A percentile compares a stretch with the other conserved stretches of the same genome.
phyloP scores from a whole-genome alignment of 2,797 vertebrate genomes.

The Lacerta agilis region DNA sequence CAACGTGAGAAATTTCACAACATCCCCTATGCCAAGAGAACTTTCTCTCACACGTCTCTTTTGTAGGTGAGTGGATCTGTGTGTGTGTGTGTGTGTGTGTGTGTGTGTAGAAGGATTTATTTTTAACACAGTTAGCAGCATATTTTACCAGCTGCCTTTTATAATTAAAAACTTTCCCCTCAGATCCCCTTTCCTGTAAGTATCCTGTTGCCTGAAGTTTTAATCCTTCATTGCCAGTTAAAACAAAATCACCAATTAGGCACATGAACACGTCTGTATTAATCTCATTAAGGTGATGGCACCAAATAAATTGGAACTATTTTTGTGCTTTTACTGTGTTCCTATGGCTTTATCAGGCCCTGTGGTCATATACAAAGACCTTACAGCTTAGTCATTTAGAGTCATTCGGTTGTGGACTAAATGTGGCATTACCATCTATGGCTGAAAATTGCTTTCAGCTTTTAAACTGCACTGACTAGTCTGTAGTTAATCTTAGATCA shows the following conservation, averaged over 20 bases:
- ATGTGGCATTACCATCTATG: constrained; percentile 87
- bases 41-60: not conserved
- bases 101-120: constrained; percentile 28
- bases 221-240: constrained; percentile 87
- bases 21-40: not conserved
- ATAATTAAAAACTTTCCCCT: constrained; percentile 78
- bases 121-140: constrained; percentile 61
- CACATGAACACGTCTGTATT: constrained; percentile 86
- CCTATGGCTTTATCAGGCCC: constrained; percentile 87
- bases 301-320: constrained; percentile 88
- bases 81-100: not conserved
- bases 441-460: constrained; percentile 89
- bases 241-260: constrained; percentile 89
- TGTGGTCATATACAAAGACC: constrained; percentile 86
- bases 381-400: constrained; percentile 86
- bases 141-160: constrained; percentile 69
- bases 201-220: constrained; percentile 84
- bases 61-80: not conserved
- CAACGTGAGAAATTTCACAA: not conserved
- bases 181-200: constrained; percentile 69
- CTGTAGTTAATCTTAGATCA: constrained; percentile 90
- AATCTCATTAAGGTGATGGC: constrained; percentile 89
- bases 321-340: constrained; percentile 86
- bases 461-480: constrained; percentile 89
- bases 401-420: constrained; percentile 87